Base-by-base conservation (phyloP, 2,113 vertebrate genomes). In the Chaetodon auriga region DNA sequence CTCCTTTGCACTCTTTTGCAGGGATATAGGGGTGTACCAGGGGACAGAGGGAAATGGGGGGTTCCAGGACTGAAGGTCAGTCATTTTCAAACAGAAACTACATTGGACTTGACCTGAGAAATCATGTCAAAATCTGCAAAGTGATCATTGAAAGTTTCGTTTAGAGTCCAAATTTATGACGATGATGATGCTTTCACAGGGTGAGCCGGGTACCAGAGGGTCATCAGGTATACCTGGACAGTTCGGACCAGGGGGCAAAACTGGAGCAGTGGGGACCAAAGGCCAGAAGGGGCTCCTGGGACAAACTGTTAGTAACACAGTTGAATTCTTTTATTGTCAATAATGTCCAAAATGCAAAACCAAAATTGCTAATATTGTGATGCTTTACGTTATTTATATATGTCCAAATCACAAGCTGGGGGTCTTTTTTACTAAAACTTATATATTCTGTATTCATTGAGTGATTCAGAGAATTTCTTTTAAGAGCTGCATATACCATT, bases 221-320 rank as follows among this genome's bases (percentile, higher is more conserved):
- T 51, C 45, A 5, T 75, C 89, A 6, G 95, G 95, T 2, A 51
- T n/a, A 2, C 54, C 49, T 23, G 95, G 95, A 38, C 86, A 18
- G 0, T 95, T 95, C 0, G 95, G 95, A 65, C 80, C 80, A 11
- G 93, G 90, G 7, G 95, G 95, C 4, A 58, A 85, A 38, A 93
- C 91, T 0, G 95, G 95, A 43, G 6, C 78, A 55, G 25, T 74
- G 25, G 94, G 93, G 45, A 53, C 46, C 30, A 94, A 92, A 70
- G 95, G 95, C 46, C 86, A 89, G 21, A 94, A 79, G 49, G 95
- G 95, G 5, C 61, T 78, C 35, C 75, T 0, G 1, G 95, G 95
- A 41, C 83, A 90, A 4, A 12, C 18, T 62, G 95, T 96, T 54
- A 86, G 95, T 83, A 58, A 46, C 7, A 19, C n/a, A 58, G 53